A percentile compares a stretch with the other conserved stretches of the same genome.
Conservation (phyloP, 2,113 vertebrate species). For the Nipponia nippon region DNA sequence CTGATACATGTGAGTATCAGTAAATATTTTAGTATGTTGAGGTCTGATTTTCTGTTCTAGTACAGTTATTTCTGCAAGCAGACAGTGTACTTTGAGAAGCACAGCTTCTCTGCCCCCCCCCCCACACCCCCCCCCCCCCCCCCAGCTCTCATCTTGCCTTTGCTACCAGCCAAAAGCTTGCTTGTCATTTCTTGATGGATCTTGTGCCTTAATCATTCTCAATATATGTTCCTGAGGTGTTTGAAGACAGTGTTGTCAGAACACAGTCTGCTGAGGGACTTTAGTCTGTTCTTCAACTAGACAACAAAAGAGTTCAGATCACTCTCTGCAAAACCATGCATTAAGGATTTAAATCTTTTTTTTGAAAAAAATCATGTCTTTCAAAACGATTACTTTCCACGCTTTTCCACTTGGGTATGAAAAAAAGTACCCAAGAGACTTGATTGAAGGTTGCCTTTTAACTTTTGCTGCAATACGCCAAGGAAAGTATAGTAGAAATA, state of each 20-base stretch:
- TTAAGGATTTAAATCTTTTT: not conserved
- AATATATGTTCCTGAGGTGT: not conserved
- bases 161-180: not conserved
- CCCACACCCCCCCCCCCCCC: fast-evolving
- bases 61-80: not conserved
- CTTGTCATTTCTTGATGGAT: constrained; percentile 36
- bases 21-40: not conserved
- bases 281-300: not conserved
- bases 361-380: not conserved
- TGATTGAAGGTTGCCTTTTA: constrained; percentile 4
- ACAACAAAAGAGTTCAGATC: not conserved
- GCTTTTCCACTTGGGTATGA: not conserved
- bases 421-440: not conserved
- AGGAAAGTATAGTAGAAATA: not conserved
- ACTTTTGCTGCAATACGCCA: not conserved
- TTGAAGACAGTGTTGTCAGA: not conserved
- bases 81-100: not conserved
- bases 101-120: not conserved
- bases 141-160: not conserved
- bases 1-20: not conserved
- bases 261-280: not conserved
- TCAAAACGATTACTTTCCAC: not conserved
- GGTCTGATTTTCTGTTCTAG: not conserved
- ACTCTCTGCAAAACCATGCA: not conserved
- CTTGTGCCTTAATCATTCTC: not conserved